A percentile compares a stretch with the other conserved stretches of the same genome.
These are phyloP conservation scores for Lacerta bilineata DNA, from an alignment of 2,797 vertebrate species.

Conservation along the genomic window DNA sequence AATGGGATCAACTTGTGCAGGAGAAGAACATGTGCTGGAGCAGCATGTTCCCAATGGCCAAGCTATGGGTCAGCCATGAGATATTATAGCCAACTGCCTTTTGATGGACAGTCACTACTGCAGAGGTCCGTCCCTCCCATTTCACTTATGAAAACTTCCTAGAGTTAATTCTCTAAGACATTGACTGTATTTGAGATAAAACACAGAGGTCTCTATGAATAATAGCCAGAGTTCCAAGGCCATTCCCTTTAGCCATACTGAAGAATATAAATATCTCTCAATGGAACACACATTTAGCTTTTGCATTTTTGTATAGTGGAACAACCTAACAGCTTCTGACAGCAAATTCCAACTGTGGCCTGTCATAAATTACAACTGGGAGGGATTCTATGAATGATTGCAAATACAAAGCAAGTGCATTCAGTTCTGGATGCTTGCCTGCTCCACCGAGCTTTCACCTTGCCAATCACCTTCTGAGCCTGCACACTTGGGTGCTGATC, in stretches of 20 bases:
- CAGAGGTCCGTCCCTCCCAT: background rate
- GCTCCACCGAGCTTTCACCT: background rate
- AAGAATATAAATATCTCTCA: background rate
- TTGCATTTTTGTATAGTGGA: conserved; percentile 1
- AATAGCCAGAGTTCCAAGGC: background rate
- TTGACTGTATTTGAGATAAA: background rate
- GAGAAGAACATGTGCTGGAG: background rate
- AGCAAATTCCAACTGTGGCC: conserved; percentile 4
- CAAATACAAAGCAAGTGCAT: background rate
- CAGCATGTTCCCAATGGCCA: background rate
- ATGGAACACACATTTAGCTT: background rate
- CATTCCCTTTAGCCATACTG: no score
- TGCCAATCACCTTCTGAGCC: background rate
- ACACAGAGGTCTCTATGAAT: background rate
- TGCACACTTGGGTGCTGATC: background rate
- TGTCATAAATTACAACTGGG: conserved; percentile 19
- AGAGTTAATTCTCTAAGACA: background rate
- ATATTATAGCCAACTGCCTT: no score
- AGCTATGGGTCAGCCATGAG: background rate
- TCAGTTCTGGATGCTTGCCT: background rate
- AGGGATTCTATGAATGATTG: background rate
- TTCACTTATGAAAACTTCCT: no score
- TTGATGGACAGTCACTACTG: background rate
- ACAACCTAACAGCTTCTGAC: background rate
- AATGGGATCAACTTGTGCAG: background rate